Base-by-base conservation (phyloP, 2,888 invertebrate species). In the Limnephilus auricula region DNA sequence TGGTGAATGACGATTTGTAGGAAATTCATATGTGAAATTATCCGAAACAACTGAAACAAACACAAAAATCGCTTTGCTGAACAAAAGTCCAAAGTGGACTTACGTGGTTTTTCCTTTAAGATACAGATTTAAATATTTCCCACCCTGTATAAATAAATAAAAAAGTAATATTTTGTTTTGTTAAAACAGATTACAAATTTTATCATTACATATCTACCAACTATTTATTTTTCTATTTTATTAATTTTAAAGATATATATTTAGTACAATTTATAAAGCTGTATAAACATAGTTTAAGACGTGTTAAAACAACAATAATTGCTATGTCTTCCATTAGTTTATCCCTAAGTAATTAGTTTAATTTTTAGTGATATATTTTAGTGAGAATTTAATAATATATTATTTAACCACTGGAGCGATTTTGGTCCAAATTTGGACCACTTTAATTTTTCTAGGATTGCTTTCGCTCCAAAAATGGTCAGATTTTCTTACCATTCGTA, bases 301-400 rank as follows among this genome's bases (percentile, higher is more conserved):
- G 25, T 25, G 82, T 82, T 82, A n/a, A 34, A 84, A 85, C 93
- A 92, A 89, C 91, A 93, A 93, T 91, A 65, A 90, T 92, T 91
- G 89, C 90, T 78, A 91, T 91, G 89, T 92, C 91, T 91, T 92
- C 91, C 91, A 89, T 90, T 88, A 18, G 15, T 50, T 50, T 15
- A 18, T 50, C 50, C 18, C 50, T 25, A 65, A 65, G 25, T 65
- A 25, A 25, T 65, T 65, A 65, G n/a, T 65, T 65, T 65, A 25
- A 9, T 25, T 25, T 25, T 25, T n/a, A 65, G 9, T n/a, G 65
- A 25, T n/a, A n/a, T n/a, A n/a, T 25, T 9, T 6, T 65, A 65
- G n/a, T 65, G 25, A 65, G 65, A 25, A n/a, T 65, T n/a, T 3
- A 65, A 65, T 25, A 25, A 65, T n/a, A 65, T 65, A 45, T 15